These are phyloP conservation scores for Catocala fraxini DNA, from an alignment of 2,888 invertebrate species.

Conservation along the genomic window DNA sequence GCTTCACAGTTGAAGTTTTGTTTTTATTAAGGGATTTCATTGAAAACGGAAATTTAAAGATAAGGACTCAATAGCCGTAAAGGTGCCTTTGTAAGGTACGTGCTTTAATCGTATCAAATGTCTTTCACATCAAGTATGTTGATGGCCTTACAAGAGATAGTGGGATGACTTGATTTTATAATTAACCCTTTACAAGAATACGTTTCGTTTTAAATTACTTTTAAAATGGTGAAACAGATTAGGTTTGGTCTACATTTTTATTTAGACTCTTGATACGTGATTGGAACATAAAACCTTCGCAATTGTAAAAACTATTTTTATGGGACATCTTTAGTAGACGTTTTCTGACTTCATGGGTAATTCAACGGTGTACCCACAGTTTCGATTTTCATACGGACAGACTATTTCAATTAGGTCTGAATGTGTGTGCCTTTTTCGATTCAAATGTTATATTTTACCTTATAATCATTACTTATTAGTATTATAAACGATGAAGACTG, in stretches of 20 bases:
- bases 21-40: constrained; percentile 66
- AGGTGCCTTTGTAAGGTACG: constrained; percentile 51
- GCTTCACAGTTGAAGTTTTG: constrained; percentile 56
- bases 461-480: too few relatives aligned
- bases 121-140: constrained; percentile 42
- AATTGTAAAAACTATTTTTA: too few relatives aligned
- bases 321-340: too few relatives aligned
- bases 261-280: too few relatives aligned
- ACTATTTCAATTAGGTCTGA: too few relatives aligned
- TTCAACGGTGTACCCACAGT: too few relatives aligned
- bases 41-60: constrained; percentile 63
- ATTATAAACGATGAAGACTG: too few relatives aligned
- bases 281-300: too few relatives aligned
- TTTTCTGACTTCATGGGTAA: too few relatives aligned
- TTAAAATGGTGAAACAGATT: not conserved
- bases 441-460: too few relatives aligned
- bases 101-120: constrained; percentile 51
- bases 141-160: constrained; percentile 34
- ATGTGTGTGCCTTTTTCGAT: too few relatives aligned
- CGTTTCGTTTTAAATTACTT: not conserved
- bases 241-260: not conserved
- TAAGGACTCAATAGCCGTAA: constrained; percentile 58
- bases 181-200: constrained; percentile 8
- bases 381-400: too few relatives aligned
- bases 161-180: constrained; percentile 40